Conservation (phyloP, 2,113 vertebrate species). For the Boleophthalmus pectinirostris region DNA sequence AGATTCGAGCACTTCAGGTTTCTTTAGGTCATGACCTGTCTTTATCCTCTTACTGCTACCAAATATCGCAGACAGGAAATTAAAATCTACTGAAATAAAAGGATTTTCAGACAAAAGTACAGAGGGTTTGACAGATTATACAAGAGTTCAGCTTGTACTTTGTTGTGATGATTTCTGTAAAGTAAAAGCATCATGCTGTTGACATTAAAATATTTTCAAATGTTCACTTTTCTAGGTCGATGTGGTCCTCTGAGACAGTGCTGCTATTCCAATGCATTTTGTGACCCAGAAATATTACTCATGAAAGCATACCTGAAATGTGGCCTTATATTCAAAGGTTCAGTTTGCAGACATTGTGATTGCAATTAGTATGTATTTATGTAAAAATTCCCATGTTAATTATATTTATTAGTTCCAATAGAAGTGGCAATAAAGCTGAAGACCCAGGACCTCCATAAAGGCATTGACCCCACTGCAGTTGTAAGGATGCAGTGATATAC, state of each 20-base stretch:
- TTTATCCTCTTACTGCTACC: constrained; percentile 42
- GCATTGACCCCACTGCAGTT: too few relatives aligned
- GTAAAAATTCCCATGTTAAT: background rate
- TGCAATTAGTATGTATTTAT: background rate
- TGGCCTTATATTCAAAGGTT: background rate
- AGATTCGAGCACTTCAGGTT: constrained; percentile 7
- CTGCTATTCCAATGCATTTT: constrained; percentile 6
- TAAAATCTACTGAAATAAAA: constrained; percentile 48
- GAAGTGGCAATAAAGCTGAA: too few relatives aligned
- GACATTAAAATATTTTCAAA: background rate
- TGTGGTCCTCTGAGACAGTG: background rate
- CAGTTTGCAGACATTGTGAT: background rate
- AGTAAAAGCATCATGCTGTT: background rate
- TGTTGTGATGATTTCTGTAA: background rate
- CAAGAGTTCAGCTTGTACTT: background rate
- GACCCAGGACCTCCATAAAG: too few relatives aligned
- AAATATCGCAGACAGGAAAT: constrained; percentile 49
- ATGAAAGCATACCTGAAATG: background rate
- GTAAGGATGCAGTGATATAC: too few relatives aligned
- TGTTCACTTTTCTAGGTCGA: background rate
- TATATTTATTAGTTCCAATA: background rate
- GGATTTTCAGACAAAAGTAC: constrained; percentile 43
- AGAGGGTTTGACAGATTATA: background rate
- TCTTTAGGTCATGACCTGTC: constrained; percentile 26
- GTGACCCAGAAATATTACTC: constrained; percentile 8